phyloP scores from a whole-genome alignment of 2,888 invertebrate genomes.

The Drosophila colorata region DNA sequence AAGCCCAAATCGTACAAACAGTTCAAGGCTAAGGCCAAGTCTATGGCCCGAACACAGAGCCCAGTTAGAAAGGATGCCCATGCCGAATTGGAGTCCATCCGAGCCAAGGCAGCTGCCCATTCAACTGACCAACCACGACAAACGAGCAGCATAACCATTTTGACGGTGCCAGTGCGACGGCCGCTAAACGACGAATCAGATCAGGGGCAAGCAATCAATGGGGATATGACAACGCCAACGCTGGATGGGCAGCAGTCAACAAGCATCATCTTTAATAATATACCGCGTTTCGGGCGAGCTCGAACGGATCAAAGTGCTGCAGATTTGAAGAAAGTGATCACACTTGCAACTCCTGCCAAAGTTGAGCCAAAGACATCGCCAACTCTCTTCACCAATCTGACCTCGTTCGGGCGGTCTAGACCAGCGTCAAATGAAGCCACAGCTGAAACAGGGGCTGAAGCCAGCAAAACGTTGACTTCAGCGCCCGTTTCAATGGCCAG shows the following conservation, averaged over 20 bases:
- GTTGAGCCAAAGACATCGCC: too few species aligned
- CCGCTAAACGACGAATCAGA: constrained; percentile 5
- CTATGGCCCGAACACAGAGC: neutral
- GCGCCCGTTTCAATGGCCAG: neutral
- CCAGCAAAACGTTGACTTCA: neutral
- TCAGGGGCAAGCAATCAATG: neutral
- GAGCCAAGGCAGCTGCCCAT: neutral
- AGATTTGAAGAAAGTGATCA: too few species aligned
- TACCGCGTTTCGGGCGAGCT: constrained; percentile 14
- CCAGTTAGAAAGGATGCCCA: neutral
- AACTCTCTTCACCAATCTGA: neutral
- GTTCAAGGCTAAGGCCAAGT: neutral
- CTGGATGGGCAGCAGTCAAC: neutral
- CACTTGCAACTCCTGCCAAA: neutral
- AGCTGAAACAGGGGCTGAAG: too few species aligned
- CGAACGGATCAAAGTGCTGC: too few species aligned
- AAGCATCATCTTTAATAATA: constrained; percentile 3
- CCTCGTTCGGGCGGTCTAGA: constrained; percentile 1
- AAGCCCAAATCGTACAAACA: constrained; percentile 40
- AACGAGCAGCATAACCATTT: constrained; percentile 34
- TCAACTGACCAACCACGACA: neutral
- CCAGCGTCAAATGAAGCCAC: neutral
- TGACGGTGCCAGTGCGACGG: constrained; percentile 28
- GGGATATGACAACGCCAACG: constrained; percentile 1
- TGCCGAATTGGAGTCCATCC: neutral